Conservation (phyloP, 2,113 vertebrate genomes). For the cattle (Bos taurus) region ARS-UCD2.0 NC_037330.1:26413001-26413500, state of each 20-base stretch:
- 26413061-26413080: not conserved
- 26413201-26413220: not conserved
- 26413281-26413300: not conserved
- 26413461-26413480: rapidly evolving
- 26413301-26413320: not conserved
- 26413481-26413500: not conserved
- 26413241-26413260: not conserved
- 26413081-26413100: not conserved
- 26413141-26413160: not conserved
- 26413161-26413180: not conserved
- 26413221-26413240: not conserved
- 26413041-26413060: not conserved
- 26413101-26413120: rapidly evolving
- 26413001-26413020: not conserved
- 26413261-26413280: not conserved
- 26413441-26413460: not conserved
- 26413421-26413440: not conserved
- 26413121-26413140: not conserved
- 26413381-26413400: not conserved
- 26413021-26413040: not conserved
- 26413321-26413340: not conserved
- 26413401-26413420: not conserved
- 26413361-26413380: not conserved
- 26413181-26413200: not conserved
- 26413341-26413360: not conserved